A percentile compares a stretch with the other conserved stretches of the same genome.
Conservation (phyloP, 2,797 vertebrate genomes). For the Silurus aristotelis region DNA sequence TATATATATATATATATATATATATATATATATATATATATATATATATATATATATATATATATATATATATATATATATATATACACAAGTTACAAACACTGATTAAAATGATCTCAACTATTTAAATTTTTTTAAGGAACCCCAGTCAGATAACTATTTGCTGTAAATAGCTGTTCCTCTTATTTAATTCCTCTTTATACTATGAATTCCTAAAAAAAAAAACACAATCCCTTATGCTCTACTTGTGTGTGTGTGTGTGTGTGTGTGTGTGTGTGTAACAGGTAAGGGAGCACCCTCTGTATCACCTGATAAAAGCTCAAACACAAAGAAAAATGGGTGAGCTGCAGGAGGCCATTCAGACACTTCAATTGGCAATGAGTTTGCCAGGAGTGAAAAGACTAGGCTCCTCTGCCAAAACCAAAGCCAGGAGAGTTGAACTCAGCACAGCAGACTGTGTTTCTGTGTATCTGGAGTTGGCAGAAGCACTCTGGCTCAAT, state of each 20-base stretch:
- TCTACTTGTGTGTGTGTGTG: background rate
- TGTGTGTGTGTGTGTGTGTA: background rate
- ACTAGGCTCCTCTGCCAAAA: constrained; percentile 74
- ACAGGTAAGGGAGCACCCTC: constrained; percentile 88
- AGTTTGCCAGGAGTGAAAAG: constrained; percentile 87
- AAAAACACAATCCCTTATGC: background rate
- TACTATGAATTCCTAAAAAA: background rate
- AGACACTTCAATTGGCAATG: constrained; percentile 93
- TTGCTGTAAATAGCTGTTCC: background rate
- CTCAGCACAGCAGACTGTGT: constrained; percentile 83
- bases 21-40: no score
- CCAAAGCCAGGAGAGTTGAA: constrained; percentile 78
- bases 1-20: no score
- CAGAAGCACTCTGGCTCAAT: constrained; percentile 88
- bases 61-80: no score
- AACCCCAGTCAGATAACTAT: background rate
- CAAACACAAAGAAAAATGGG: constrained; percentile 90
- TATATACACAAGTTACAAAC: background rate
- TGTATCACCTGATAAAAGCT: constrained; percentile 95
- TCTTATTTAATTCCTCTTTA: background rate
- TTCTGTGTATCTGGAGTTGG: constrained; percentile 90
- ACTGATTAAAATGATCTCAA: background rate
- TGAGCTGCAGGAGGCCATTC: constrained; percentile 87
- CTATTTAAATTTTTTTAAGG: background rate
- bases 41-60: no score